Conservation (phyloP, 2,797 vertebrate species). For the Petrocephalus schoutedeni region DNA sequence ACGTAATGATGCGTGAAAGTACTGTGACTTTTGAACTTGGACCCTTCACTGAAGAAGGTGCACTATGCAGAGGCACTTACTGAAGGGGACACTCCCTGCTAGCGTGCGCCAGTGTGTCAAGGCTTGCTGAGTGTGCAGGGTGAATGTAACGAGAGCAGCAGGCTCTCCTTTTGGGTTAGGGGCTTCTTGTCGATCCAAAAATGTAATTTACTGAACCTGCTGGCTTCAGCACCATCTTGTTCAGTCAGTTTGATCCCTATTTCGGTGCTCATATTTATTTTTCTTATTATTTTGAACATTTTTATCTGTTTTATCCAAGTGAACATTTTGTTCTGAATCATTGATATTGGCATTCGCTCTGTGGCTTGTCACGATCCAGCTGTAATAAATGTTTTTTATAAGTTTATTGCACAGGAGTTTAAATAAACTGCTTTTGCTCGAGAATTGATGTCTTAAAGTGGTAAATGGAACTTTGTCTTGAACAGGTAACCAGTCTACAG, state of each 20-base stretch:
- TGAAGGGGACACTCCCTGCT: background rate
- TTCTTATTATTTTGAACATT: background rate
- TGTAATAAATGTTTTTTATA: background rate
- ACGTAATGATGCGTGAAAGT: background rate
- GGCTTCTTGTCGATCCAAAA: background rate
- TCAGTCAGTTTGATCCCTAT: background rate
- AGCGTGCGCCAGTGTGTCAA: background rate
- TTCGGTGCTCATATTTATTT: conserved; percentile 11
- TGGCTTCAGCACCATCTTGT: background rate
- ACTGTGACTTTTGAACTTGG: background rate
- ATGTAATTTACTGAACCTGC: background rate
- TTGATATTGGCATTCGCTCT: background rate
- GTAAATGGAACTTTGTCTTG: background rate
- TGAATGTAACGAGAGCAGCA: background rate
- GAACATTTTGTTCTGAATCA: background rate
- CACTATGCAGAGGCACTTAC: background rate
- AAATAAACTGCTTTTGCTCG: conserved; percentile 13
- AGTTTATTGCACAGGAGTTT: background rate
- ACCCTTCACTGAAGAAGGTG: background rate
- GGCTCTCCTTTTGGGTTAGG: background rate
- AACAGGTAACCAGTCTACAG: background rate
- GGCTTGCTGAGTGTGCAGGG: background rate
- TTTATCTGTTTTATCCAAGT: background rate
- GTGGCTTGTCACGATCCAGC: background rate
- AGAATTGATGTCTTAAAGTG: background rate